Base-by-base conservation (phyloP, 1,140 invertebrate genomes). In the Dendrolimus punctatus region DNA sequence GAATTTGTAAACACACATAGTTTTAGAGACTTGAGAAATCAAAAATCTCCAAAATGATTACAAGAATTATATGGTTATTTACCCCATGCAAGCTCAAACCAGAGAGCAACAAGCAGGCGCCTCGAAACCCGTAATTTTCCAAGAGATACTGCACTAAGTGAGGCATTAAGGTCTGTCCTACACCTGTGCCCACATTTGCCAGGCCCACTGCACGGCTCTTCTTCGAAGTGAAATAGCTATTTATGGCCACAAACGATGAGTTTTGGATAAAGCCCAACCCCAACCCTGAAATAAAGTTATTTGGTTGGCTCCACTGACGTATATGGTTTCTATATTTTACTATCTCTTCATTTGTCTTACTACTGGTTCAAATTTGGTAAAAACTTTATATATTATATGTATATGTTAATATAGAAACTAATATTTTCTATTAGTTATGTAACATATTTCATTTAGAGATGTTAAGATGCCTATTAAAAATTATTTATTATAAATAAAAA, bases 161-260 rank as follows among this genome's bases (percentile, higher is more conserved):
- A 0, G 93, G 94, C 88, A 94, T 92, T 5, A 93, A 60, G 62
- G 93, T 92, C 62, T 93, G 93, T 5, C 94, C 93, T 2, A 94
- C 62, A 10, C 92, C 93, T 40, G 92, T 93, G 8, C 93, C 88
- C 1, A 92, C 92, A 79, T 93, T 90, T 0, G 92, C 89, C 2
- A 93, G 70, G 6, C 93, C 92, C 47, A 93, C 91, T 1, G 93
- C 93, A 38, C 90, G 80, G 43, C 90, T 91, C 49, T 93, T 90
- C 71, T 89, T 91, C 53, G 87, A 82, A 41, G 80, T 88, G 58
- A 95, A 95, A 68, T 93, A 95, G 0, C 91, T 89, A 68, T 93
- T 93, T 5, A 94, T 85, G 4, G 93, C 91, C 51, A 94, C 87
- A 65, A 91, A 92, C n/a, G 90, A 90, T 3, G 92, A 88, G n/a